Evolutionary conservation across 2,113 vertebrate genomes (phyloP).

Genomic region (Chaenogobius annularis): DNA sequence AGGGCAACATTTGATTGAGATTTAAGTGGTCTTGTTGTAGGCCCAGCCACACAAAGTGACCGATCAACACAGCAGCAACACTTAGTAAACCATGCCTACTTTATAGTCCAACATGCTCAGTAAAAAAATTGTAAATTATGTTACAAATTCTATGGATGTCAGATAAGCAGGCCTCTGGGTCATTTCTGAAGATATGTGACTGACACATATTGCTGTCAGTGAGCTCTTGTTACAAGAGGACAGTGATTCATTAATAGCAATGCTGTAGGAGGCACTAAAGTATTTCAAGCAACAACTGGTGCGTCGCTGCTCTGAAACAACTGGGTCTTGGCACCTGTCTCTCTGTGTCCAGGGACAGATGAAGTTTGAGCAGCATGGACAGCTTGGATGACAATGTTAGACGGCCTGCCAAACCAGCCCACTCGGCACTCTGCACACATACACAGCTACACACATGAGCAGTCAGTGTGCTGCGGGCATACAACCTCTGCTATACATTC

Average conservation of each 20-base stretch:
- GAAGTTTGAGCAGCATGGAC: constrained; percentile 56
- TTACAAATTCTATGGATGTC: neutral
- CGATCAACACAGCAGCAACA: neutral
- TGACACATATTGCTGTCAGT: neutral
- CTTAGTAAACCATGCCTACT: neutral
- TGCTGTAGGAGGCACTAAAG: constrained; percentile 6
- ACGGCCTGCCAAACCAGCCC: constrained; percentile 28
- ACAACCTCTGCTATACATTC: constrained; percentile 14
- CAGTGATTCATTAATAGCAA: constrained; percentile 12
- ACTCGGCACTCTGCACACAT: constrained; percentile 10
- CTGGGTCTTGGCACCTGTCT: constrained; percentile 69
- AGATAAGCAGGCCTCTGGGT: neutral
- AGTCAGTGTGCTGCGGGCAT: constrained; percentile 30
- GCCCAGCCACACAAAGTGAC: neutral
- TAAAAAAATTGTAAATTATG: neutral
- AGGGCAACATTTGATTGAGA: constrained; percentile 6
- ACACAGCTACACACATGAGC: constrained; percentile 26
- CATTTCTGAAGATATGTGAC: neutral
- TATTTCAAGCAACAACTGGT: constrained; percentile 26
- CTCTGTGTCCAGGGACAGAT: constrained; percentile 55
- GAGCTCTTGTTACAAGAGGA: neutral
- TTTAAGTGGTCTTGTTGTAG: constrained; percentile 11
- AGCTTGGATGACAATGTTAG: constrained; percentile 61
- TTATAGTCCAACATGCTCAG: neutral
- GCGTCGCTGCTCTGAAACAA: constrained; percentile 32